Evolutionary conservation across 2,113 vertebrate genomes (phyloP).

Genomic region (Gadus macrocephalus): DNA sequence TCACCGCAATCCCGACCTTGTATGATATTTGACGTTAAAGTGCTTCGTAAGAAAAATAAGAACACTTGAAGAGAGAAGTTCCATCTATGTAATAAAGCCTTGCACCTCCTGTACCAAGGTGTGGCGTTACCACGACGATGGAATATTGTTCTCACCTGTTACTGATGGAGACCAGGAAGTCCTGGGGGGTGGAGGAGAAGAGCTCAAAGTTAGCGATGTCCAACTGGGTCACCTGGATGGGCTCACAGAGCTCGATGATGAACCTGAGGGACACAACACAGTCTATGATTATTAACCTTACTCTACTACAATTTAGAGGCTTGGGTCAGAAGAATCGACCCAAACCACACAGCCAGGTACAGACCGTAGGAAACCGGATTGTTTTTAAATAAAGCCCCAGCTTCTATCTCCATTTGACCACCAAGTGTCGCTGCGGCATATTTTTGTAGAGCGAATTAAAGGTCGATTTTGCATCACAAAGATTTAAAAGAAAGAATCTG

Average conservation of each 20-base stretch:
- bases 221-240: slow-evolving; percentile 95
- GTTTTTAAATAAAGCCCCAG: too few relatives aligned
- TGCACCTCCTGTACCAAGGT: not conserved
- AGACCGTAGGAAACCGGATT: too few relatives aligned
- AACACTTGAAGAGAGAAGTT: not conserved
- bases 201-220: slow-evolving; percentile 98
- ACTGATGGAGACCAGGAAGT: slow-evolving; percentile 96
- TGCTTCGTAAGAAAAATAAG: not conserved
- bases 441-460: too few relatives aligned
- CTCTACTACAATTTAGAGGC: too few relatives aligned
- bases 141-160: slow-evolving; percentile 78
- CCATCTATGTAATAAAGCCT: not conserved
- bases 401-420: too few relatives aligned
- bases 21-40: not conserved
- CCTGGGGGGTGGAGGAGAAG: slow-evolving; percentile 97
- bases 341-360: too few relatives aligned
- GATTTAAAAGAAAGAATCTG: too few relatives aligned
- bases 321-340: too few relatives aligned
- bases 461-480: too few relatives aligned
- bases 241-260: slow-evolving; percentile 98
- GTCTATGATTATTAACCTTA: not conserved
- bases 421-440: not conserved
- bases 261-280: slow-evolving; percentile 75
- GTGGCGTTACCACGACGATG: not conserved
- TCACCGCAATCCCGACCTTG: not conserved